Evolutionary conservation across 2,888 invertebrate species (phyloP).

Genomic region (Prosapia bicincta): DNA sequence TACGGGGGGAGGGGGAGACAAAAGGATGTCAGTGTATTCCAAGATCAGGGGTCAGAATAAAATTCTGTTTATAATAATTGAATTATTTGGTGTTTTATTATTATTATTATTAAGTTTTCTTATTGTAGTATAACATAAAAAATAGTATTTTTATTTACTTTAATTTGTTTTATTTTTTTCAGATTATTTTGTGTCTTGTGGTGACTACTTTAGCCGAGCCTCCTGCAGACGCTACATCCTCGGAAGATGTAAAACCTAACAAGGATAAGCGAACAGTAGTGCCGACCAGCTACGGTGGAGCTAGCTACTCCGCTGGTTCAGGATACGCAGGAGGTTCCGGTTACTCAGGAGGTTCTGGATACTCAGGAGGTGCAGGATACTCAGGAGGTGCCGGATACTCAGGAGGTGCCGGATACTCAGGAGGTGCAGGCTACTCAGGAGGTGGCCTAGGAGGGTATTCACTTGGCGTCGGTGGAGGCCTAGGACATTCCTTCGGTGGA

Average conservation of each 20-base stretch:
- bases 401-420: background rate
- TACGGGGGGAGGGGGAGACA: too few relatives aligned
- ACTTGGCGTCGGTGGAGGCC: background rate
- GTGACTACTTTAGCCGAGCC: background rate
- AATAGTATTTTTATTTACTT: too few relatives aligned
- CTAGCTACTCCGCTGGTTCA: background rate
- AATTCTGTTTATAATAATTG: too few relatives aligned
- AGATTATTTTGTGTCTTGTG: background rate
- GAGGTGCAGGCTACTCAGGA: background rate
- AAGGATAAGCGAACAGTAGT: background rate
- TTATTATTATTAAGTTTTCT: too few relatives aligned
- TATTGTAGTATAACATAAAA: too few relatives aligned
- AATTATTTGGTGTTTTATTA: too few relatives aligned
- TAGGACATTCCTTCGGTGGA: background rate
- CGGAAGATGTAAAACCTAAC: background rate
- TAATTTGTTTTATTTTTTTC: too few relatives aligned
- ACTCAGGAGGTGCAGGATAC: background rate
- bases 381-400: background rate
- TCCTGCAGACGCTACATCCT: background rate
- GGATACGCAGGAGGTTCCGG: background rate
- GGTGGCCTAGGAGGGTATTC: background rate
- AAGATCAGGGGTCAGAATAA: too few relatives aligned
- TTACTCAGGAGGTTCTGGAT: background rate
- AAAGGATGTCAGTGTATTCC: too few relatives aligned
- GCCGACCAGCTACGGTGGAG: background rate